These are phyloP conservation scores for Urocitellus parryii DNA, from an alignment of 2,113 vertebrate genomes.

Conservation along the genomic window DNA sequence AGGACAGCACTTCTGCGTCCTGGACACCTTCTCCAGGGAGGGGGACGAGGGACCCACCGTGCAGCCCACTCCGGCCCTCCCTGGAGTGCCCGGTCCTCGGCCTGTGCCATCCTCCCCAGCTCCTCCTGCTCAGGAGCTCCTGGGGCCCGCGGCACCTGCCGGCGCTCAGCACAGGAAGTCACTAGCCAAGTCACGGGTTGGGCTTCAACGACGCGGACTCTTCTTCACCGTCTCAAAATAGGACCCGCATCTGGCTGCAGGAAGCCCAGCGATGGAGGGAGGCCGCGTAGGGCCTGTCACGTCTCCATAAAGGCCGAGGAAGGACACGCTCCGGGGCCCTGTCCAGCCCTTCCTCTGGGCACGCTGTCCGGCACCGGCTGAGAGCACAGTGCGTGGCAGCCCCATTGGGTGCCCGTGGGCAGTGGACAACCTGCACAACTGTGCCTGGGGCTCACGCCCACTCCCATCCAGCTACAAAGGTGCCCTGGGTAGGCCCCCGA, in stretches of 20 bases:
- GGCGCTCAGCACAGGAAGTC: background rate
- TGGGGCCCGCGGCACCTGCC: no score
- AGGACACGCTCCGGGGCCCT: background rate
- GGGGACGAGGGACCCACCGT: background rate
- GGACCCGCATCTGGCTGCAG: background rate
- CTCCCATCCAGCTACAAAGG: rapidly evolving
- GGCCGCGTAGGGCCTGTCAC: rapidly evolving
- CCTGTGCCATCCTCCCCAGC: no score
- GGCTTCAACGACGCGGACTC: background rate
- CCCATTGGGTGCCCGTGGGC: rapidly evolving
- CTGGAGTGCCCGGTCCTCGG: no score
- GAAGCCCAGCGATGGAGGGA: background rate
- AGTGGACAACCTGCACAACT: background rate
- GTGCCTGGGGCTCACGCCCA: background rate
- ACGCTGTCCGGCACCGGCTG: rapidly evolving
- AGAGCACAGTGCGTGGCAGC: no score
- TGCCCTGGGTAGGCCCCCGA: rapidly evolving
- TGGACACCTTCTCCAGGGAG: no score
- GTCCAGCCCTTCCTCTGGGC: background rate
- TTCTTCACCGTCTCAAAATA: background rate
- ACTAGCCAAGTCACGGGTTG: no score
- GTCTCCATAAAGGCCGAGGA: background rate
- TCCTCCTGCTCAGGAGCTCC: no score
- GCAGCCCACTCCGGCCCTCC: no score
- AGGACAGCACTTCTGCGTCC: background rate